Conservation (phyloP, 2,888 invertebrate species). For the Lasioglossum calceatum region DNA sequence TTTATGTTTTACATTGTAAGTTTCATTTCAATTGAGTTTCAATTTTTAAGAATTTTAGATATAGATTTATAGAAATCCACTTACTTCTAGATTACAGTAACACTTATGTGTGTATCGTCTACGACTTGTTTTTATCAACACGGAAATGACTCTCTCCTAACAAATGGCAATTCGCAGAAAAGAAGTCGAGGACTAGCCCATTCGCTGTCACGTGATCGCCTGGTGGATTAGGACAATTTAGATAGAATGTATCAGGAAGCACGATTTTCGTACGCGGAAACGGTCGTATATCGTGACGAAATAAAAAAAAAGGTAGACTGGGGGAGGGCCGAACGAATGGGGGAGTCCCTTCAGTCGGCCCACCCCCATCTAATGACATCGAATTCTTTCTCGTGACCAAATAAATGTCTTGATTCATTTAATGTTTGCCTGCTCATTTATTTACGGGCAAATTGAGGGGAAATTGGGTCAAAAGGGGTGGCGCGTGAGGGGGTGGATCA, state of each 20-base stretch:
- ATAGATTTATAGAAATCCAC: background rate
- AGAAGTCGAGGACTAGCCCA: background rate
- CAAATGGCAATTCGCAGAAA: constrained; percentile 16
- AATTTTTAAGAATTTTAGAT: background rate
- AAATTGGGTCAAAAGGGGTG: constrained; percentile 81
- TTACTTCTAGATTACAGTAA: background rate
- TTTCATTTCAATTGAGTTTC: too few species aligned
- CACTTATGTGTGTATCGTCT: background rate
- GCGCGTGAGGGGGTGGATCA: constrained; percentile 60
- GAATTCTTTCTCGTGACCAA: constrained; percentile 76
- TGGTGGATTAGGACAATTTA: constrained; percentile 51
- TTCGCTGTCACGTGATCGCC: constrained; percentile 14
- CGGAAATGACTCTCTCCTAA: constrained; percentile 23
- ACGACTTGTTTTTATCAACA: background rate
- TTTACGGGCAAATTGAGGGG: constrained; percentile 78
- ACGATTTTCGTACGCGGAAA: constrained; percentile 50
- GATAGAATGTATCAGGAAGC: constrained; percentile 50
- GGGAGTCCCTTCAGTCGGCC: constrained; percentile 10
- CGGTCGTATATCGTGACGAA: constrained; percentile 61
- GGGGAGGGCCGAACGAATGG: constrained; percentile 13
- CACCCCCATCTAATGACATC: constrained; percentile 72
- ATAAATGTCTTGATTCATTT: constrained; percentile 81
- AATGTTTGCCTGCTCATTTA: constrained; percentile 78
- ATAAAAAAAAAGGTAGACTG: constrained; percentile 39
- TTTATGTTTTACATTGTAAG: too few species aligned